These are phyloP conservation scores for Heliconius hewitsoni DNA, from an alignment of 1,140 invertebrate genomes.

Conservation along the genomic window DNA sequence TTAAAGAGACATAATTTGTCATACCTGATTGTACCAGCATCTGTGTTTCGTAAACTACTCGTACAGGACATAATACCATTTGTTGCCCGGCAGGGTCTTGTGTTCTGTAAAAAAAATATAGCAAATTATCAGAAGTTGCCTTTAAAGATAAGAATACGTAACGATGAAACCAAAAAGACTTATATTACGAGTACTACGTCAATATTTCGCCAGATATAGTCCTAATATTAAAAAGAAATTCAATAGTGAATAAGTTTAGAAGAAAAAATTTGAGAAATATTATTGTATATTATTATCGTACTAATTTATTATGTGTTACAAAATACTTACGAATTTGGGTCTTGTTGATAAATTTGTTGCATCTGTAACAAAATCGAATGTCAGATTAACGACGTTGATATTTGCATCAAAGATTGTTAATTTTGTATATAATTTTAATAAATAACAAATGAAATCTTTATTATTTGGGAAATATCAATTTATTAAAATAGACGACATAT, in stretches of 20 bases:
- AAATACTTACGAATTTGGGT: constrained; percentile 33
- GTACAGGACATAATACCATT: constrained; percentile 67
- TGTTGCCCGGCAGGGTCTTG: constrained; percentile 53
- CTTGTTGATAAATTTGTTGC: constrained; percentile 55
- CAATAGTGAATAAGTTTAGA: no score
- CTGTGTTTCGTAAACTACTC: constrained; percentile 67
- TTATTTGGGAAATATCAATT: no score
- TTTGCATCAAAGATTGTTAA: neutral
- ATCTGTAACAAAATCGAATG: constrained; percentile 50
- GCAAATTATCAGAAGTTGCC: neutral
- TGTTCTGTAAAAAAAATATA: constrained; percentile 38
- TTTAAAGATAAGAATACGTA: neutral
- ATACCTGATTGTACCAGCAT: constrained; percentile 65
- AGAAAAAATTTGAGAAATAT: no score
- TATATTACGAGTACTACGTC: no score
- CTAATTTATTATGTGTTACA: neutral
- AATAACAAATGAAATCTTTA: no score
- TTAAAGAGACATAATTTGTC: neutral
- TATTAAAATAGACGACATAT: no score
- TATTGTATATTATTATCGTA: no score
- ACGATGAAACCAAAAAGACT: no score
- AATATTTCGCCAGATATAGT: no score
- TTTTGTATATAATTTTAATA: no score
- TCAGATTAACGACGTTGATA: neutral
- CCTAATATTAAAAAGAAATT: no score